phyloP scores from a whole-genome alignment of 2,797 vertebrate species.

The Fringilla coelebs region DNA sequence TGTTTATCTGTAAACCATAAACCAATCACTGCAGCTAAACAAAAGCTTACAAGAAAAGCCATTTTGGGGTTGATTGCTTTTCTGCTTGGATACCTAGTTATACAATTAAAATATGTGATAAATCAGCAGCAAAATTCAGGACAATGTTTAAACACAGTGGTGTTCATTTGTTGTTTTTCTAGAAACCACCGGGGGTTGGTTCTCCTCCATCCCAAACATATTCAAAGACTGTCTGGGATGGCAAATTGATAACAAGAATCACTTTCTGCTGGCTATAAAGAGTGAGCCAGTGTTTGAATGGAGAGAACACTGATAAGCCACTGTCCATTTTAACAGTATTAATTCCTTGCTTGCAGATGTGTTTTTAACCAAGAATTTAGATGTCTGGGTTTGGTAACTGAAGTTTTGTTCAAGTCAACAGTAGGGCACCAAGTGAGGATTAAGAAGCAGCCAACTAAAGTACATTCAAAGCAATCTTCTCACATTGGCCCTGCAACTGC shows the following conservation, averaged over 20 bases:
- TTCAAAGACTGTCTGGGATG: not conserved
- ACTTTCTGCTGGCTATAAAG: not conserved
- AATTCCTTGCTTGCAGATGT: not conserved
- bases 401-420: not conserved
- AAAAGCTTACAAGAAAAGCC: not conserved
- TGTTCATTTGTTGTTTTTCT: not conserved
- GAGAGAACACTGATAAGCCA: not conserved
- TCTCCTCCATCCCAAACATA: not conserved
- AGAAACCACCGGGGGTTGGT: not conserved
- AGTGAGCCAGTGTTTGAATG: not conserved
- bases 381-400: not conserved
- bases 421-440: not conserved
- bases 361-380: not conserved
- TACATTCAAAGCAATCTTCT: not conserved
- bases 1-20: not conserved
- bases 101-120: not conserved
- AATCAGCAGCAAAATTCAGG: not conserved
- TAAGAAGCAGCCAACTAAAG: not conserved
- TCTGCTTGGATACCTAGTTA: not conserved
- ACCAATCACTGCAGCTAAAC: not conserved
- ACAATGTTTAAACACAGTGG: not conserved
- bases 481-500: not conserved
- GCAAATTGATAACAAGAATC: not conserved
- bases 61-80: not conserved
- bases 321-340: not conserved